phyloP scores from a whole-genome alignment of 2,888 invertebrate genomes.

The Tenthredo scrophulariae region DNA sequence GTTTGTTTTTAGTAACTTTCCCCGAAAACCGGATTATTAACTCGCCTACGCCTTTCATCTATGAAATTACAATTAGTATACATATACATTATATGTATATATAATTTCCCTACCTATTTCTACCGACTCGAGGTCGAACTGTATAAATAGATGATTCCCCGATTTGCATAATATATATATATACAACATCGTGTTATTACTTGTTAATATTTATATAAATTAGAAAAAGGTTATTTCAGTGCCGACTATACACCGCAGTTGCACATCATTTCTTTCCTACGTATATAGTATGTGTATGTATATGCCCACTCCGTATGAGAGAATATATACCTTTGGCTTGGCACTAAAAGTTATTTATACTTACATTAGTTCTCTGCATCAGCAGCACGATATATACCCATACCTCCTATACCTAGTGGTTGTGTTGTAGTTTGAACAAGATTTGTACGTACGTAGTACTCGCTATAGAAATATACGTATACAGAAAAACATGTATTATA shows the following conservation, averaged over 20 bases:
- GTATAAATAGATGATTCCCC: background rate
- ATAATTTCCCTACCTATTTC: background rate
- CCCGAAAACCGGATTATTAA: constrained; percentile 6
- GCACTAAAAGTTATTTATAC: constrained; percentile 70
- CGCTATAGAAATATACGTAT: constrained; percentile 63
- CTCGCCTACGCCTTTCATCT: background rate
- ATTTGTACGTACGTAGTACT: constrained; percentile 60
- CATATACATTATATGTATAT: background rate
- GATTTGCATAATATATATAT: background rate
- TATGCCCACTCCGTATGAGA: constrained; percentile 33
- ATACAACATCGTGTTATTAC: constrained; percentile 4
- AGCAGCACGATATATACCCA: background rate
- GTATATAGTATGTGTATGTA: background rate
- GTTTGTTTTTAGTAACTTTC: constrained; percentile 11
- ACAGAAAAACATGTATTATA: constrained; percentile 50
- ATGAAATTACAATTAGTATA: background rate
- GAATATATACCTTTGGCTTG: constrained; percentile 48
- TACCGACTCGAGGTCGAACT: background rate
- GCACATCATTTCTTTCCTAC: constrained; percentile 29
- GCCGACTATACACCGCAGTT: background rate
- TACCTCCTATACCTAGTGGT: constrained; percentile 57
- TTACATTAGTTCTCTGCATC: constrained; percentile 44
- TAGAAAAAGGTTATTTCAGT: background rate
- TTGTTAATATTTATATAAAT: constrained; percentile 37
- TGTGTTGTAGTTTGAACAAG: constrained; percentile 65